phyloP scores from a whole-genome alignment of 2,888 invertebrate genomes.

The Hydraecia micacea region DNA sequence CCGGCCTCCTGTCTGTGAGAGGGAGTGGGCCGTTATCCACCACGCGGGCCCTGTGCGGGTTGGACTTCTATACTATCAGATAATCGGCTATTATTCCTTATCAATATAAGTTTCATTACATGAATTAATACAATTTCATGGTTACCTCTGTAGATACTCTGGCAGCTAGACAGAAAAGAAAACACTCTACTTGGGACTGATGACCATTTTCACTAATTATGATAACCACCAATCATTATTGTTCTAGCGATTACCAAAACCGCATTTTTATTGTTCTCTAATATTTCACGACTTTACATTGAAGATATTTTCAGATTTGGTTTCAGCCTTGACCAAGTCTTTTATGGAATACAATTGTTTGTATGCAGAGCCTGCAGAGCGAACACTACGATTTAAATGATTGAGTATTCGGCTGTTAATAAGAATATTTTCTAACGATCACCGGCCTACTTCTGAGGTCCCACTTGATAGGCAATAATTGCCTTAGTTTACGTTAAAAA shows the following conservation, averaged over 20 bases:
- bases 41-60: background rate
- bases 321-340: background rate
- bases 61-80: slow-evolving; percentile 27
- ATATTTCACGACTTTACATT: no score
- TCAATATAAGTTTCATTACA: slow-evolving; percentile 30
- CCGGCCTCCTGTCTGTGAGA: background rate
- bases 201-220: background rate
- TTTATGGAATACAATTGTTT: background rate
- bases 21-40: background rate
- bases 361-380: background rate
- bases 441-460: background rate
- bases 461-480: background rate
- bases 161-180: slow-evolving; percentile 5
- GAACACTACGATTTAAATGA: background rate
- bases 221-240: background rate
- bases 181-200: background rate
- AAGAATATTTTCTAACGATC: background rate
- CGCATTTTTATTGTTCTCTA: background rate
- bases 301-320: background rate
- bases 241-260: background rate
- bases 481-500: background rate
- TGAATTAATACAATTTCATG: slow-evolving; percentile 30
- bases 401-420: background rate
- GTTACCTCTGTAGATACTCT: slow-evolving; percentile 27
- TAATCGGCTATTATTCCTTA: slow-evolving; percentile 40